phyloP scores from a whole-genome alignment of 1,140 invertebrate species.

The Drosophila navojoa region DNA sequence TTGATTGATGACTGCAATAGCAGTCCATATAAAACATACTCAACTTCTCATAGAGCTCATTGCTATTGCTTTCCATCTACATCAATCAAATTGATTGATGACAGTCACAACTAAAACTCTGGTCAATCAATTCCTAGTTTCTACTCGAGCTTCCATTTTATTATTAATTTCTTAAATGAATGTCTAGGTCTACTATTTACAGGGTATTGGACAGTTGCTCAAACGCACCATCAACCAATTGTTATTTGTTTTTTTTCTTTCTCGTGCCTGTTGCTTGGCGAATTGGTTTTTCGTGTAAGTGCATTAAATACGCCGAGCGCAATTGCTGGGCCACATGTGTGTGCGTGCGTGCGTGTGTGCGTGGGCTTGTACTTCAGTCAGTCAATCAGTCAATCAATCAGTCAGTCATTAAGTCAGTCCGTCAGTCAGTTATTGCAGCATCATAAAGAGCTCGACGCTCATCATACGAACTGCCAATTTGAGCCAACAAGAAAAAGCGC shows the following conservation, averaged over 20 bases:
- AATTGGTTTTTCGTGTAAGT: constrained; percentile 77
- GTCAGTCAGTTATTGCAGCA: constrained; percentile 65
- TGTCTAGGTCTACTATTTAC: not conserved
- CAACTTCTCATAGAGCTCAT: no score
- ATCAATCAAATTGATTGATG: no score
- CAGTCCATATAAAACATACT: no score
- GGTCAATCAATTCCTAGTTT: no score
- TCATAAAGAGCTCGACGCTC: constrained; percentile 45
- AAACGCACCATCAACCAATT: not conserved
- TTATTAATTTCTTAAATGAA: no score
- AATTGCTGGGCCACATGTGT: constrained; percentile 36
- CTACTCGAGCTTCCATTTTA: no score
- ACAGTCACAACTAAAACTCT: no score
- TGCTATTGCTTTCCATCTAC: no score
- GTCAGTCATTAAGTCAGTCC: constrained; percentile 26
- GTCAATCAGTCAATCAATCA: constrained; percentile 9
- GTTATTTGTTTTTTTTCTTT: not conserved
- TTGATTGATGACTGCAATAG: no score
- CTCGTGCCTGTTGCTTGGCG: constrained; percentile 14
- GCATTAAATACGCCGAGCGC: constrained; percentile 59
- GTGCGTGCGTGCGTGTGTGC: not conserved
- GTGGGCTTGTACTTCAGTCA: not conserved
- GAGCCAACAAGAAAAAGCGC: constrained; percentile 70
- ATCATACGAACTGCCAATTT: constrained; percentile 24
- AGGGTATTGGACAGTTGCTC: not conserved